Evolutionary conservation across 1,140 invertebrate genomes (phyloP), one percentile per base, ranked within the genome.

Genomic region (Bilobella aurantiaca): DNA sequence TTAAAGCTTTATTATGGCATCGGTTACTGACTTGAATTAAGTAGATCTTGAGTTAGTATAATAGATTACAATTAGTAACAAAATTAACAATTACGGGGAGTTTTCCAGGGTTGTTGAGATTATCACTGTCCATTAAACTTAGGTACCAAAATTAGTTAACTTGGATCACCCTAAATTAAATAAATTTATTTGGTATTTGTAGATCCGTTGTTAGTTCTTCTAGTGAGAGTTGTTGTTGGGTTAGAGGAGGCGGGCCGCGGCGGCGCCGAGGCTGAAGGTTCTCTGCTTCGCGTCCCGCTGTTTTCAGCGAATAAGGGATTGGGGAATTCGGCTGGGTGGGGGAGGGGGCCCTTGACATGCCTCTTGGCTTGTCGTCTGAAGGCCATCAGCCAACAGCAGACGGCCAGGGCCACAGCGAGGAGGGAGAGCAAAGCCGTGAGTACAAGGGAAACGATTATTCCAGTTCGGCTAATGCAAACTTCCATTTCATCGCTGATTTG

Each of bases 341-440:
- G 91, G 74, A 96, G 82, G 67, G 91, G 92, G 57, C 91, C 91
- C 64, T 88, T 83, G 31, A 46, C 25, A 5, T 23, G 30, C 3
- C 32, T 3, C 5, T 23, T 23, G 14, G 8, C 5, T 23, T 12
- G 23, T 74, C 88, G 84, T 68, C 90, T 84, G 73, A 91, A 80
- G 65, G 92, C 92, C 84, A 95, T 90, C 56, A 95, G 81, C 91
- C 91, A 96, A 77, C 92, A 95, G 42, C 91, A 93, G 28, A 95
- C 91, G 47, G 91, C 91, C 34, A 94, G 89, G 25, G 92, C 92
- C 30, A 96, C 90, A 32, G 92, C 91, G 28, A 95, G 91, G 56
- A 96, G 81, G 49, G 92, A 91, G 73, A 96, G 77, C 56, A 96
- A 82, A 23, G 91, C 91, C 61, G 92, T 95, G 73, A 96, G 88